Evolutionary conservation across 2,888 invertebrate genomes (phyloP), one percentile per base, ranked within the genome.

Genomic region (Trilocha varians): DNA sequence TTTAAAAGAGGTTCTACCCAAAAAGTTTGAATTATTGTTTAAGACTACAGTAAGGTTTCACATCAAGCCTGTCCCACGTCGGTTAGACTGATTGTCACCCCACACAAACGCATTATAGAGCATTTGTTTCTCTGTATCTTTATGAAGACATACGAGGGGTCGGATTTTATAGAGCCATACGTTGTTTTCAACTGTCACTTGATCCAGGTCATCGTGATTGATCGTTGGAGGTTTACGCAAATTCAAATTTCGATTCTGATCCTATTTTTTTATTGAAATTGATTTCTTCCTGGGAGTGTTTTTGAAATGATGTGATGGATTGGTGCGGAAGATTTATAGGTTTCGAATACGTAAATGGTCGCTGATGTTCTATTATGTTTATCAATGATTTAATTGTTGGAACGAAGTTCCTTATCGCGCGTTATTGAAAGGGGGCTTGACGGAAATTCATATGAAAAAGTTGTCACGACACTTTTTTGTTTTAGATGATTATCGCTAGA

Each of bases 111-210:
- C 46, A 54, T 57, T 55, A 50, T 49, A 55, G 51, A 52, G 48
- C 58, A 61, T 62, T 66, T 62, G 58, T 60, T 59, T 58, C 54
- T 50, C 46, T 47, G 43, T 56, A 49, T 52, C 52, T 40, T 63
- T 70, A 70, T 61, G 59, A 63, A 70, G 66, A 70, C 40, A 47
- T 49, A 69, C 48, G 59, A 53, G 57, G 60, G 59, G 65, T 53
- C 56, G 41, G 34, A 39, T 43, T 48, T 48, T 50, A 36, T 41
- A 25, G 25, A 25, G 25, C 8, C 25, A 11, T 25, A 9, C 25
- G 6, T 25, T 25, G 25, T 25, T 9, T 25, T 11, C 3, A 5
- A 25, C 25, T 25, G 25, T 25, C 25, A 25, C 25, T 9, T 25
- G 25, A 9, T 5, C 25, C 8, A 11, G 25, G 25, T 25, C 25